A percentile compares a stretch with the other conserved stretches of the same genome.
These are phyloP conservation scores for Poecilia wingei DNA, from an alignment of 2,797 vertebrate species.

Conservation along the genomic window DNA sequence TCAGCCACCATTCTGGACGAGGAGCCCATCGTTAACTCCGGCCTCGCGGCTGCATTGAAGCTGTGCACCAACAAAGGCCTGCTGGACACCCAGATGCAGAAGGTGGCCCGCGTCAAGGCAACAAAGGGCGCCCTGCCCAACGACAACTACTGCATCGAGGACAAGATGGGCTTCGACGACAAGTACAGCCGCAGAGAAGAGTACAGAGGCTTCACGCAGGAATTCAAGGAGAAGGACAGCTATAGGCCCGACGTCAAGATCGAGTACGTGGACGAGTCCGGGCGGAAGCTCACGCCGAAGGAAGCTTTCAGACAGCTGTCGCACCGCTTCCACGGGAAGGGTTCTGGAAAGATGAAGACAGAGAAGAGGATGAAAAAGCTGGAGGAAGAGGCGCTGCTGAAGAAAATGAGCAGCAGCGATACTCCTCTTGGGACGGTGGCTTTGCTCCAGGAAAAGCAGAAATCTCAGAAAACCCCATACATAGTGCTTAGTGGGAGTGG, in stretches of 20 bases:
- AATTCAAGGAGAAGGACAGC: conserved; percentile 93
- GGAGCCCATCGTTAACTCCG: conserved; percentile 92
- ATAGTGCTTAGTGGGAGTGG: conserved; percentile 94
- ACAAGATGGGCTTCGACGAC: conserved; percentile 95
- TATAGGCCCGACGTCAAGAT: conserved; percentile 92
- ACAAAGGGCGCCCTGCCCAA: conserved; percentile 86
- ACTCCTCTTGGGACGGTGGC: conserved; percentile 92
- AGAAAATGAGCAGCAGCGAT: conserved; percentile 96
- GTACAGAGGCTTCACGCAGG: conserved; percentile 93
- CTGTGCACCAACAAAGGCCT: conserved; percentile 95
- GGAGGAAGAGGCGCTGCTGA: conserved; percentile 92
- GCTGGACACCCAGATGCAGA: conserved; percentile 91
- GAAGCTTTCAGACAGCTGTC: conserved; percentile 95
- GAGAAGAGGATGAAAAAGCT: conserved; percentile 95
- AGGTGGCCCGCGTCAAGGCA: conserved; percentile 87
- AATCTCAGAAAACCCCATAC: conserved; percentile 94
- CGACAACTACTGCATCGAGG: conserved; percentile 93
- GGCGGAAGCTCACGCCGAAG: conserved; percentile 90
- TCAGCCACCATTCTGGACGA: conserved; percentile 94
- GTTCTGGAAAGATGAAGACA: conserved; percentile 96
- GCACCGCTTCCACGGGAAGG: conserved; percentile 92
- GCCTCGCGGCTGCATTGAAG: conserved; percentile 86
- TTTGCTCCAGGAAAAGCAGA: conserved; percentile 94
- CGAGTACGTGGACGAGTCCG: conserved; percentile 94
- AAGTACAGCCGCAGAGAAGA: conserved; percentile 93